Evolutionary conservation across 2,797 vertebrate species (phyloP).

Genomic region (Neosilurus mollespiculum): DNA sequence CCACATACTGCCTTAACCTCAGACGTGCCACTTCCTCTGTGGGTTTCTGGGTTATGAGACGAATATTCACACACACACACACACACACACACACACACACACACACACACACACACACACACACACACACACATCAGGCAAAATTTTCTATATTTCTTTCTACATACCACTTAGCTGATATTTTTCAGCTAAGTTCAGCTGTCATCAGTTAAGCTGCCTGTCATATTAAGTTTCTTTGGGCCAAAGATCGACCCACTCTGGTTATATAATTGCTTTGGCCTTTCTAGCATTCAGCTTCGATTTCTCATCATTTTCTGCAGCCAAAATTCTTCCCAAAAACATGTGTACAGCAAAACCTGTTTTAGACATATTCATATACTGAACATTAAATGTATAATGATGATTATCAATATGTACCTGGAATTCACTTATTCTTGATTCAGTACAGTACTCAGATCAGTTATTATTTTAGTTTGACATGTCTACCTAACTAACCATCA

Average conservation of each 20-base stretch:
- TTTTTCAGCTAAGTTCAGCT: conserved; percentile 18
- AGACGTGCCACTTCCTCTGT: conserved; percentile 36
- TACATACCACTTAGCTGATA: conserved; percentile 6
- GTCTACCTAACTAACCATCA: background rate
- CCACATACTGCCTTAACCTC: conserved; percentile 36
- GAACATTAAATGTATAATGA: background rate
- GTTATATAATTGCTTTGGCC: conserved; percentile 11
- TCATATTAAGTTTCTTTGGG: conserved; percentile 16
- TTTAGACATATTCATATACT: background rate
- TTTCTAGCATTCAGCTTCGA: conserved; percentile 14
- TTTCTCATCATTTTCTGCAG: background rate
- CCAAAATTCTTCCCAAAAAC: background rate
- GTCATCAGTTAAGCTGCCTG: conserved; percentile 8
- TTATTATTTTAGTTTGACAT: background rate
- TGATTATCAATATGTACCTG: too few relatives aligned
- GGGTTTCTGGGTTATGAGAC: conserved; percentile 15
- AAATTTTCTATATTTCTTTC: conserved; percentile 16
- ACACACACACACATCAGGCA: conserved; percentile 9
- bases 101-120: conserved; percentile 17
- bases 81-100: background rate
- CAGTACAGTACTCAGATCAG: background rate
- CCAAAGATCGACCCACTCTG: conserved; percentile 5
- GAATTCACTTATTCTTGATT: background rate
- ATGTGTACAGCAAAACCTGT: background rate
- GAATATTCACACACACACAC: conserved; percentile 15